Conservation (phyloP, 2,797 vertebrate genomes). For the Prunella strophiata region DNA sequence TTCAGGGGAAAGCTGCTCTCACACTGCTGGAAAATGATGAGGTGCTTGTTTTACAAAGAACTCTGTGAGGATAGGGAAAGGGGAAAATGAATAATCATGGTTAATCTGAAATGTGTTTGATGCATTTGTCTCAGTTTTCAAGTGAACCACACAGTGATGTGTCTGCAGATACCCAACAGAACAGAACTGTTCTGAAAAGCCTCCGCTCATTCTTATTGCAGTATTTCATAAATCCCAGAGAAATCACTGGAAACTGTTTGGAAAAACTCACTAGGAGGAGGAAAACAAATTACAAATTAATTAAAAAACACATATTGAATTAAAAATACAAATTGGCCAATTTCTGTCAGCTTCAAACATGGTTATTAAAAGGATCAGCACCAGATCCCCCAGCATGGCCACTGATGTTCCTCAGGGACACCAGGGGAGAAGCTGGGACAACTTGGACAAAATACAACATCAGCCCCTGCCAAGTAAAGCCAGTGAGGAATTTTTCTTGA, state of each 20-base stretch:
- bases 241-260: not conserved
- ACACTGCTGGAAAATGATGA: not conserved
- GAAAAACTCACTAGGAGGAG: not conserved
- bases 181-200: not conserved
- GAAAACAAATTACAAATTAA: not conserved
- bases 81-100: not conserved
- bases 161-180: not conserved
- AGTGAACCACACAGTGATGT: not conserved
- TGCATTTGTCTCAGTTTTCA: not conserved
- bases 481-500: not conserved
- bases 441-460: not conserved
- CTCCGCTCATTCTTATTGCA: not conserved
- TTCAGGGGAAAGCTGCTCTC: not conserved
- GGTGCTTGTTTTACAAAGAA: not conserved
- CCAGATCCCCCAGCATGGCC: not conserved
- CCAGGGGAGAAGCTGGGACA: not conserved
- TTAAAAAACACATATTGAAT: not conserved
- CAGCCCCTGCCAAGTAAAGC: not conserved
- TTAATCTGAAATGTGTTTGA: not conserved
- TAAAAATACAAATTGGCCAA: not conserved
- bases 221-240: not conserved
- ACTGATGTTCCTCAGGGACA: accelerated
- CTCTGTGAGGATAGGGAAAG: not conserved
- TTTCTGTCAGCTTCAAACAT: not conserved
- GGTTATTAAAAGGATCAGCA: not conserved